Evolutionary conservation across 2,888 invertebrate genomes (phyloP), one percentile per base, ranked within the genome.

Genomic region (Xanthostigma xanthostigma): DNA sequence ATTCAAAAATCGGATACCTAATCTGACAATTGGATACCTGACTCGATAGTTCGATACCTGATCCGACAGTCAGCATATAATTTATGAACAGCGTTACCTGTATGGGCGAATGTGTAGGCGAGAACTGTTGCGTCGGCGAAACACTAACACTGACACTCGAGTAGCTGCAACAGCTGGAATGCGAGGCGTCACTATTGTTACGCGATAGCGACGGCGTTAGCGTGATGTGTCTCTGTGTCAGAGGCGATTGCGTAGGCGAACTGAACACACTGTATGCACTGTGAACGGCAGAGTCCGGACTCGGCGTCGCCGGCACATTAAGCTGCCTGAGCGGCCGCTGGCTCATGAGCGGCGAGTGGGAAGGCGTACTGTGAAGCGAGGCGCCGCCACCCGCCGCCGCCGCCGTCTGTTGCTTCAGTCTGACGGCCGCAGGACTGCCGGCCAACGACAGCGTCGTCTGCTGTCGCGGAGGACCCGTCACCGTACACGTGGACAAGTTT

Each of bases 121-220:
- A 84, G 62, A 84, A 85, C 66, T 83, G 82, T 54, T 72, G 71
- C 38, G 71, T 71, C 27, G 73, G 70, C 45, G 72, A 70, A 44
- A 70, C 70, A 17, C 70, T 68, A 35, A 72, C 68, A 4, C 71
- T 71, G 48, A 72, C 71, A 10, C 84, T 84, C 62, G 86, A 86
- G 64, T 85, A 87, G 36, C 86, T 86, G 69, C 89, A 89, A 62
- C 89, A 90, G 55, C 89, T 88, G 57, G 89, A 89, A 64, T 86
- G 85, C 51, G 90, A 90, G 2, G 91, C 90, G 63, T 91, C 91
- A 58, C 88, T 89, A 70, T 91, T 91, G 70, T 90, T 91, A 51
- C 91, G 78, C 48, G 88, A 88, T 52, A 91, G 69, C 10, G 87
- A 88, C 38, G 89, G 89, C 46, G 88, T 88, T 58, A 86, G 78